Evolutionary conservation across 2,797 vertebrate genomes (phyloP).

Genomic region (Danionella dracula): DNA sequence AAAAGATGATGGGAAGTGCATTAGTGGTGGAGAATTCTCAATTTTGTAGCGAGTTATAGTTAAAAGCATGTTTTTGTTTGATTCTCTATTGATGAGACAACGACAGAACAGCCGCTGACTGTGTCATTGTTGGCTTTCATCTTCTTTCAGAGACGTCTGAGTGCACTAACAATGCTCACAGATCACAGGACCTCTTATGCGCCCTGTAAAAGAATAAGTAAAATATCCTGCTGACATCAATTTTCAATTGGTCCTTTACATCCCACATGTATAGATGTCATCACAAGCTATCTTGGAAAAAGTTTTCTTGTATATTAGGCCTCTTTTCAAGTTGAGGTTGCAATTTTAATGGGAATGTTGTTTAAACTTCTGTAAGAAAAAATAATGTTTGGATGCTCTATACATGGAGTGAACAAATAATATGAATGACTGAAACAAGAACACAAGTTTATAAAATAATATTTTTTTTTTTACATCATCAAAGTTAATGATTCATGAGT

Average conservation of each 20-base stretch:
- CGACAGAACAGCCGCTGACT: not conserved
- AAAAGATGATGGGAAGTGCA: conserved; percentile 4
- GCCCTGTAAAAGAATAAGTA: not conserved
- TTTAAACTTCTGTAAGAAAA: too few relatives aligned
- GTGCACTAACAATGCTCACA: conserved; percentile 2
- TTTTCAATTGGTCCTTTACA: not conserved
- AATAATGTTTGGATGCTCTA: too few relatives aligned
- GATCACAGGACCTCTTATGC: conserved; percentile 1
- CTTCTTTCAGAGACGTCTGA: conserved; percentile 18
- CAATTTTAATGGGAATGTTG: too few relatives aligned
- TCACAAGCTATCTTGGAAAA: too few relatives aligned
- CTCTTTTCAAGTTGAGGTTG: too few relatives aligned
- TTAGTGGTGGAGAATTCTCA: not conserved
- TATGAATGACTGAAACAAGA: too few relatives aligned
- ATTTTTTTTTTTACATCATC: too few relatives aligned
- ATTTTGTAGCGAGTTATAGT: not conserved
- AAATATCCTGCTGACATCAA: not conserved
- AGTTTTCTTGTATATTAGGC: too few relatives aligned
- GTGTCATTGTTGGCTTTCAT: conserved; percentile 11
- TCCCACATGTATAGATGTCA: conserved; percentile 2
- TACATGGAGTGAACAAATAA: too few relatives aligned
- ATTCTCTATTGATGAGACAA: conserved; percentile 13
- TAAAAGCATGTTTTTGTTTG: conserved; percentile 11
- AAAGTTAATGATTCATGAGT: too few relatives aligned
- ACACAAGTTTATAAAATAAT: too few relatives aligned